A percentile compares a stretch with the other conserved stretches of the same genome.
phyloP scores from a whole-genome alignment of 2,113 vertebrate genomes.

The Sardina pilchardus region DNA sequence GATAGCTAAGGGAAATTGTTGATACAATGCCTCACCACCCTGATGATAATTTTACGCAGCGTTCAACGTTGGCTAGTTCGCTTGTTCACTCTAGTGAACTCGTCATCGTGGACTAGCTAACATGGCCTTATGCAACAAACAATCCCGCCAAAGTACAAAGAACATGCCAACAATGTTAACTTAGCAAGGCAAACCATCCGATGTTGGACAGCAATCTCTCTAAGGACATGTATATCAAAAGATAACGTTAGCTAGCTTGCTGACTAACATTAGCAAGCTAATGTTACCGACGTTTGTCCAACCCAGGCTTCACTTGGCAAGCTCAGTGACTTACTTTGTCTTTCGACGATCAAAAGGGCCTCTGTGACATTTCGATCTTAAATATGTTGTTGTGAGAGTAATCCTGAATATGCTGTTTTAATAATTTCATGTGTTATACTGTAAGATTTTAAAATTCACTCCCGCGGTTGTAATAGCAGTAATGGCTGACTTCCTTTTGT shows the following conservation, averaged over 20 bases:
- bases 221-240: background rate
- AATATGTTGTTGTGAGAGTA: background rate
- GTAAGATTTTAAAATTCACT: background rate
- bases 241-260: background rate
- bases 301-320: background rate
- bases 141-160: background rate
- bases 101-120: background rate
- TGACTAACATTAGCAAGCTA: background rate
- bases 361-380: background rate
- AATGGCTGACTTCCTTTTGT: constrained; percentile 45
- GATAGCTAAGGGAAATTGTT: background rate
- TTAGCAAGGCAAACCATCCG: background rate
- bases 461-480: background rate
- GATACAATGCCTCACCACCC: background rate
- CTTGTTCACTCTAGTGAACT: background rate
- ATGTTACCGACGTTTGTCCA: background rate
- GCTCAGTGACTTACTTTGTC: background rate
- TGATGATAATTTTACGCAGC: background rate
- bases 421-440: background rate
- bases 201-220: background rate
- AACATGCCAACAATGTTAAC: background rate
- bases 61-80: no score
- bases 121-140: background rate
- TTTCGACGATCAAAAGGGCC: background rate
- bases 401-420: background rate